Base-by-base conservation (phyloP, 1,140 invertebrate genomes). In the Drosophila repletoides region DNA sequence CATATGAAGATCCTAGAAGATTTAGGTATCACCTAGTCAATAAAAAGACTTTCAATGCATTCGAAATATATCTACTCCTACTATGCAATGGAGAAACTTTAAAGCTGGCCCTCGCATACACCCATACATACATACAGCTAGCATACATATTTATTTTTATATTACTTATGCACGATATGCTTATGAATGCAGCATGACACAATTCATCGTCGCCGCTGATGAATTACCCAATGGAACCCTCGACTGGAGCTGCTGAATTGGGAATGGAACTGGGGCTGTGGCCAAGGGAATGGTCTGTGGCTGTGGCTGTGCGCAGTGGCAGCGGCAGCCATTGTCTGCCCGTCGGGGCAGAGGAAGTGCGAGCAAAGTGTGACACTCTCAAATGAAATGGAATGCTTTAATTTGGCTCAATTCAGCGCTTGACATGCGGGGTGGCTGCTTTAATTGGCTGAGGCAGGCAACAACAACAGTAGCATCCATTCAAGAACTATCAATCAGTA, bases 371-470 rank as follows among this genome's bases (percentile, higher is more conserved):
- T 83, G 79, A 83, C 79, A 84, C 76, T 83, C 52, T 59, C 79
- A 58, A 76, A 74, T 79, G 61, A 84, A 84, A 79, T 83, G 79
- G 79, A 84, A 83, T 83, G 80, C 80, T 83, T 84, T 79, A 83
- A 83, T 83, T 83, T 83, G 79, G 80, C 80, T 83, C 80, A 83
- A 86, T 83, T 83, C 79, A 76, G 45, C 45, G 66, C 67, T 83
- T 83, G 79, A 84, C 79, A 83, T 83, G 75, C 75, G 79, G 79
- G 79, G 79, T 84, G 80, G 79, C 79, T 61, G 49, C 70, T 67
- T 83, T 83, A 83, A 83, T 83, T 83, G 79, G 61, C 65, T 26
- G 48, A 76, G 40, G 60, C 76, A 28, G 21, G 10, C 9, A 46
- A 51, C 7, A 21, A 21, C n/a, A 28, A 21, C 26, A 19, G 33